Conservation (phyloP, 1,140 invertebrate genomes). For the Mactra quadrangularis region DNA sequence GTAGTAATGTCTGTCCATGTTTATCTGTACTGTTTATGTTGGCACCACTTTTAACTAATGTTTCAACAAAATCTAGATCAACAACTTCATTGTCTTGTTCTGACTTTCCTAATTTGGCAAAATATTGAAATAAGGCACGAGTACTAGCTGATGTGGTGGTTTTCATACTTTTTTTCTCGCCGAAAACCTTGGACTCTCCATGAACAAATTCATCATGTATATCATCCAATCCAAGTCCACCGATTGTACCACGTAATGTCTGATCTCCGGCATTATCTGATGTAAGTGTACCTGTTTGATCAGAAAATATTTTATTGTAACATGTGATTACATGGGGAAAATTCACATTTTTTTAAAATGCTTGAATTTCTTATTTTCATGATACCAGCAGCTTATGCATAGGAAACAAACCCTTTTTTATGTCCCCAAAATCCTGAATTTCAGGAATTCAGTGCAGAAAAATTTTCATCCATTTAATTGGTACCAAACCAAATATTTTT, state of each 20-base stretch:
- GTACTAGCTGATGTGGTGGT: conserved; percentile 69
- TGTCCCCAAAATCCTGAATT: too few species aligned
- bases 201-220: conserved; percentile 69
- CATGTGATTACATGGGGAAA: background rate
- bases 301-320: conserved; percentile 2
- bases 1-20: conserved; percentile 80
- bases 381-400: too few species aligned
- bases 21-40: conserved; percentile 79
- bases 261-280: background rate
- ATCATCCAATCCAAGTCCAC: conserved; percentile 72
- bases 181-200: conserved; percentile 32
- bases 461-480: too few species aligned
- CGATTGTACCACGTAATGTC: conserved; percentile 22
- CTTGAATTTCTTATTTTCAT: background rate
- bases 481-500: too few species aligned
- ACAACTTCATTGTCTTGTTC: conserved; percentile 70
- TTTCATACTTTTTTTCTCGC: conserved; percentile 38
- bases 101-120: conserved; percentile 76
- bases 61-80: conserved; percentile 79
- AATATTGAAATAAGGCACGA: conserved; percentile 78
- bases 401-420: too few species aligned
- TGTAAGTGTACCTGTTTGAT: background rate
- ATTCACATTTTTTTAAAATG: conserved; percentile 8
- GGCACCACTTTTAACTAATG: conserved; percentile 76
- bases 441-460: too few species aligned